These are phyloP conservation scores for Haemorhous mexicanus DNA, from an alignment of 2,113 vertebrate species.

Conservation along the genomic window DNA sequence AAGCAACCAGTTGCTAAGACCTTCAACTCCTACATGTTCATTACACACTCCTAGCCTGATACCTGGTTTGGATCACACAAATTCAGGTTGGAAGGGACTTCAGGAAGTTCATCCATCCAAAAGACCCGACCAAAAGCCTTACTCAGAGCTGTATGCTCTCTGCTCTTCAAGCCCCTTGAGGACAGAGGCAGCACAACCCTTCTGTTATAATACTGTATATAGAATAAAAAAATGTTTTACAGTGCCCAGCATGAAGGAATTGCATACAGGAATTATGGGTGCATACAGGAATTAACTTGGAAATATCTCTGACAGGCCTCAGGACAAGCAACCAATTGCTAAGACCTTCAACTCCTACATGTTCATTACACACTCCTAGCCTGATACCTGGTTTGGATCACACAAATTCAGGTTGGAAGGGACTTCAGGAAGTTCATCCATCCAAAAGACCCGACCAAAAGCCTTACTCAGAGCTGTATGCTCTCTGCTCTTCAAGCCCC, in stretches of 20 bases:
- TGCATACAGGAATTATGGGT: no score
- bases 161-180: neutral
- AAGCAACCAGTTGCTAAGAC: neutral
- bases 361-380: neutral
- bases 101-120: neutral
- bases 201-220: neutral
- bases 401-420: neutral
- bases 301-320: neutral
- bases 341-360: rapidly evolving
- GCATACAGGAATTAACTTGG: neutral
- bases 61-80: neutral
- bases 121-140: neutral
- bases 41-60: neutral
- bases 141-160: neutral
- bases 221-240: neutral
- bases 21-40: rapidly evolving
- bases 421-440: neutral
- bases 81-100: neutral
- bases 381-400: neutral
- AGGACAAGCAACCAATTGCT: neutral
- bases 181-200: neutral
- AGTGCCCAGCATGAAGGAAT: neutral
- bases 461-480: neutral
- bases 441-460: neutral
- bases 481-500: neutral